Conservation (phyloP, 2,888 invertebrate species). For the Tetranychus truncatus region DNA sequence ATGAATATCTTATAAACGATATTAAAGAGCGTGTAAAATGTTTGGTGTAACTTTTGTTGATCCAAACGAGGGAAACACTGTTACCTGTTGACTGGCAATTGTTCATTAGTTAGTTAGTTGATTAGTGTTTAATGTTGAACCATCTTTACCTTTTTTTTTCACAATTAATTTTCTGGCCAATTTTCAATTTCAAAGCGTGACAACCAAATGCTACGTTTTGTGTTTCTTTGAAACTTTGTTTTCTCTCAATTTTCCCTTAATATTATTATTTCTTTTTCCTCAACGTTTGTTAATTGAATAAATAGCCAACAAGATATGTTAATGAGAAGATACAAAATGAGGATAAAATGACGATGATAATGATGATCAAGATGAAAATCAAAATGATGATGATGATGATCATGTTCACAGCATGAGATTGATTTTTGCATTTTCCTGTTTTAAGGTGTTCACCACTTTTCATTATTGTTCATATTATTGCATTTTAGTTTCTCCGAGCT, state of each 20-base stretch:
- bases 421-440: not conserved
- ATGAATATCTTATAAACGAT: too few relatives aligned
- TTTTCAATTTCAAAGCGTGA: not conserved
- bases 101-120: not conserved
- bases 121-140: not conserved
- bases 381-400: not conserved
- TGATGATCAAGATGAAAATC: not conserved
- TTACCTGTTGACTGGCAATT: not conserved
- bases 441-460: not conserved
- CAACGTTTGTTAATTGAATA: too few relatives aligned
- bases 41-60: not conserved
- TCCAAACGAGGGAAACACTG: not conserved
- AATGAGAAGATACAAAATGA: too few relatives aligned
- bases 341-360: not conserved
- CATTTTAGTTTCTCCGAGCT: too few relatives aligned
- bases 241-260: too few relatives aligned
- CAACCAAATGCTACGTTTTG: not conserved
- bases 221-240: too few relatives aligned
- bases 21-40: not conserved
- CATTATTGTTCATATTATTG: not conserved
- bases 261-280: too few relatives aligned
- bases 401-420: not conserved
- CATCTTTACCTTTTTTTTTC: not conserved
- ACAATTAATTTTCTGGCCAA: not conserved
- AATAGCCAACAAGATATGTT: not conserved